These are phyloP conservation scores for Pheucticus melanocephalus DNA, from an alignment of 2,113 vertebrate species.

Conservation along the genomic window DNA sequence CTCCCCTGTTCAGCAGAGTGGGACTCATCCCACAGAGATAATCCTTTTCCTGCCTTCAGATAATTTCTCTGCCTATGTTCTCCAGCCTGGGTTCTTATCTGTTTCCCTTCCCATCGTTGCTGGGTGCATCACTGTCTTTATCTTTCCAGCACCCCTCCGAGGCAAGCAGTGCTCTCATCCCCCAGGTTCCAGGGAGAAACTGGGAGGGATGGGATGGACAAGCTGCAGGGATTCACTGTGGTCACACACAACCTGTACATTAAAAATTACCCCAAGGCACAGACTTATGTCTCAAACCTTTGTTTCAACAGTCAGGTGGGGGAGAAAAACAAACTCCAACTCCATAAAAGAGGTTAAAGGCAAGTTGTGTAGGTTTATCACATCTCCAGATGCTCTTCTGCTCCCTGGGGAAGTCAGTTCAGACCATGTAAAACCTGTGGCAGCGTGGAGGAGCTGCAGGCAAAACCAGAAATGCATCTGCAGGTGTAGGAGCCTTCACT, in stretches of 20 bases:
- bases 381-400: rapidly evolving
- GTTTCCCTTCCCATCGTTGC: neutral
- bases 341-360: neutral
- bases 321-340: neutral
- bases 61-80: neutral
- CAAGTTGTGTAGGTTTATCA: neutral
- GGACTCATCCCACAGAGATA: neutral
- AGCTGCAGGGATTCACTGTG: neutral
- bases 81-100: neutral
- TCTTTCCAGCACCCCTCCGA: neutral
- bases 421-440: neutral
- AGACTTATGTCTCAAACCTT: neutral
- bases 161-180: neutral
- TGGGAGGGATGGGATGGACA: neutral
- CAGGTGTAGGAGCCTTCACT: neutral
- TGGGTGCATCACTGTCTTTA: neutral
- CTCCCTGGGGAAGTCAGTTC: neutral
- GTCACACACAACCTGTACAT: rapidly evolving
- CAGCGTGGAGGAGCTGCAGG: neutral
- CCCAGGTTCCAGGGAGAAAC: neutral
- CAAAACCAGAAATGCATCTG: neutral
- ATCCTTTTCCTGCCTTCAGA: neutral
- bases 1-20: neutral
- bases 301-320: neutral
- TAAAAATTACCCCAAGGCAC: neutral